Evolutionary conservation across 2,888 invertebrate genomes (phyloP).

Genomic region (Orthonychiurus folsomi): DNA sequence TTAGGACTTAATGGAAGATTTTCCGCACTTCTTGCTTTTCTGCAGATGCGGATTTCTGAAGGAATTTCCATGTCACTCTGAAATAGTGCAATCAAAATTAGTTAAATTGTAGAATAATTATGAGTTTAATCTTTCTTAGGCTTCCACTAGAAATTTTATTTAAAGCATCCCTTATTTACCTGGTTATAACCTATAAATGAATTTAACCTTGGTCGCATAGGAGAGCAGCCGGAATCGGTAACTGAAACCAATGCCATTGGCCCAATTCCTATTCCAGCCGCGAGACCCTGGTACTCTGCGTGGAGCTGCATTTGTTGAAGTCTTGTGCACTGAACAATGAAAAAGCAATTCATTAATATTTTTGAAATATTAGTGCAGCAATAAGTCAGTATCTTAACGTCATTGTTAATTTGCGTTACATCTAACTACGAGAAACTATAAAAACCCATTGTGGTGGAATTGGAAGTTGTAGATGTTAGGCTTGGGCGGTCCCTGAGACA

Average conservation of each 20-base stretch:
- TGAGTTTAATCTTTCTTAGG: too few species aligned
- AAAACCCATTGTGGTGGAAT: not conserved
- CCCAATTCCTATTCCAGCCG: constrained; percentile 17
- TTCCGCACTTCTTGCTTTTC: not conserved
- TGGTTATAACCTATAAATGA: constrained; percentile 29
- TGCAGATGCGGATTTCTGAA: not conserved
- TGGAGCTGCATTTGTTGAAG: constrained; percentile 31
- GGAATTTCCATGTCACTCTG: not conserved
- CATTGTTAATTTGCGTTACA: too few species aligned
- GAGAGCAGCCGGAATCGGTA: constrained; percentile 35
- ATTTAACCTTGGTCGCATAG: constrained; percentile 33
- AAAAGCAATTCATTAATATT: too few species aligned
- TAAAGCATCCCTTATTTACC: constrained; percentile 21
- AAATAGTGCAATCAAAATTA: not conserved
- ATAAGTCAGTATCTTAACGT: too few species aligned
- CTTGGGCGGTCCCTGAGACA: not conserved
- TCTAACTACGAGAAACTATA: not conserved
- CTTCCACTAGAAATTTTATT: too few species aligned
- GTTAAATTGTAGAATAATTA: too few species aligned
- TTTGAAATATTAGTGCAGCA: too few species aligned
- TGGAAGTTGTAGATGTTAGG: not conserved
- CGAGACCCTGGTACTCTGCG: constrained; percentile 25
- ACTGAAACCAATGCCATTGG: constrained; percentile 23
- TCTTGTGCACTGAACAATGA: constrained; percentile 28
- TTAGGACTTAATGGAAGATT: not conserved